Percentiles rank a stretch among this genome's conserved stretches.
Evolutionary conservation across 92 coral and sea anemone genomes (phyloP).

Genomic region (Pocillopora meandrina): DNA sequence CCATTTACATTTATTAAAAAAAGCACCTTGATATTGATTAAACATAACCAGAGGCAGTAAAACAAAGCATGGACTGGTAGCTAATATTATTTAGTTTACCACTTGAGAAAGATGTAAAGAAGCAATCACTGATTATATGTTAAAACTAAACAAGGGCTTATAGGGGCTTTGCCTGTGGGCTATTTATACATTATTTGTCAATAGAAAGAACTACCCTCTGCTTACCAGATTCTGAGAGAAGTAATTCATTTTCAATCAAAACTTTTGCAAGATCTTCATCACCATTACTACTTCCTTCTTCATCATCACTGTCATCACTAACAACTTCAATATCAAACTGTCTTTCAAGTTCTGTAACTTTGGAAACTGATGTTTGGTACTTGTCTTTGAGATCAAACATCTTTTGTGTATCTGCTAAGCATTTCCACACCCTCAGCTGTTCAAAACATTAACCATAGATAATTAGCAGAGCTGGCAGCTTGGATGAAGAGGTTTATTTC

Average conservation of each 20-base stretch:
- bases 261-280: slow-evolving; percentile 56
- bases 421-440: slow-evolving; percentile 70
- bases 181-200: too few species aligned
- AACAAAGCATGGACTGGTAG: too few species aligned
- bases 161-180: too few species aligned
- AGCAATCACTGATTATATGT: too few species aligned
- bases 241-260: slow-evolving; percentile 73
- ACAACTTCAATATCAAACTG: slow-evolving; percentile 57
- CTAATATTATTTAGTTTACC: too few species aligned
- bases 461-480: too few species aligned
- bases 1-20: too few species aligned
- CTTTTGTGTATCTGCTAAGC: slow-evolving; percentile 68
- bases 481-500: background rate
- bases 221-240: slow-evolving; percentile 80
- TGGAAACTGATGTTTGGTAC: slow-evolving; percentile 47
- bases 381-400: slow-evolving; percentile 37
- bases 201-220: background rate
- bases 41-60: too few species aligned
- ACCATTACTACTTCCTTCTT: slow-evolving; percentile 11
- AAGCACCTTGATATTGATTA: too few species aligned
- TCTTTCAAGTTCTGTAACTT: slow-evolving; percentile 58
- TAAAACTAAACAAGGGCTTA: too few species aligned
- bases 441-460: background rate
- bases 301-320: slow-evolving; percentile 58
- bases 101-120: too few species aligned